These are phyloP conservation scores for Anoura caudifer DNA, from an alignment of 2,113 vertebrate genomes.

Conservation along the genomic window DNA sequence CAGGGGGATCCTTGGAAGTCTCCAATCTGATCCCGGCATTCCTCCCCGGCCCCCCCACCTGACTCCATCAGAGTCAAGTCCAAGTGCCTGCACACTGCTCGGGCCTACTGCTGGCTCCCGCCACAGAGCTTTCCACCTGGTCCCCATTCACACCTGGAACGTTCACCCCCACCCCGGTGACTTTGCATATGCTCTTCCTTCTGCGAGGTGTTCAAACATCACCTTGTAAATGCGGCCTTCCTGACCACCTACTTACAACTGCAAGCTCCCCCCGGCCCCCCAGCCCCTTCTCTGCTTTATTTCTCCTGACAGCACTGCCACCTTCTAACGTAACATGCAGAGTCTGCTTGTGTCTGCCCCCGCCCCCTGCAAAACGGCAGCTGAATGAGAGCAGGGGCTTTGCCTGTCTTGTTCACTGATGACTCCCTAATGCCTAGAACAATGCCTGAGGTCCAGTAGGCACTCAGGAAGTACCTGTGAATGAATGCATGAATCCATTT, in stretches of 20 bases:
- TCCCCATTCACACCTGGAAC: not conserved
- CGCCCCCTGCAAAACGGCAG: not conserved
- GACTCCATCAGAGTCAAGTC: not conserved
- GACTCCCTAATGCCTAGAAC: not conserved
- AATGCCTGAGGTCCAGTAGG: rapidly evolving
- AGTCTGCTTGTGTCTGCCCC: not conserved
- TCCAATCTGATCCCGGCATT: not conserved
- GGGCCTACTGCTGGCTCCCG: not conserved
- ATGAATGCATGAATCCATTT: not conserved
- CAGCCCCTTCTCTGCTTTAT: not conserved
- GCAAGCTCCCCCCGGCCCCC: no score
- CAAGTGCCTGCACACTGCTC: not conserved
- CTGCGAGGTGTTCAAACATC: not conserved
- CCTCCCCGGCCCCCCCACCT: rapidly evolving
- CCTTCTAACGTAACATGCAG: not conserved
- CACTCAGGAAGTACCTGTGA: not conserved
- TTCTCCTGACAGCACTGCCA: not conserved
- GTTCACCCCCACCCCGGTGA: not conserved
- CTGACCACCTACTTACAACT: not conserved
- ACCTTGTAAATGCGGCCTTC: not conserved
- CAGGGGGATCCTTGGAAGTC: not conserved
- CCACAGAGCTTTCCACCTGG: not conserved
- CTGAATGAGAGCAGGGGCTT: not conserved
- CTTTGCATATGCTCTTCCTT: not conserved
- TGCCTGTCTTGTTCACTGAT: not conserved